Base-by-base conservation (phyloP, 2,797 vertebrate species). In the Pteropus rufus region DNA sequence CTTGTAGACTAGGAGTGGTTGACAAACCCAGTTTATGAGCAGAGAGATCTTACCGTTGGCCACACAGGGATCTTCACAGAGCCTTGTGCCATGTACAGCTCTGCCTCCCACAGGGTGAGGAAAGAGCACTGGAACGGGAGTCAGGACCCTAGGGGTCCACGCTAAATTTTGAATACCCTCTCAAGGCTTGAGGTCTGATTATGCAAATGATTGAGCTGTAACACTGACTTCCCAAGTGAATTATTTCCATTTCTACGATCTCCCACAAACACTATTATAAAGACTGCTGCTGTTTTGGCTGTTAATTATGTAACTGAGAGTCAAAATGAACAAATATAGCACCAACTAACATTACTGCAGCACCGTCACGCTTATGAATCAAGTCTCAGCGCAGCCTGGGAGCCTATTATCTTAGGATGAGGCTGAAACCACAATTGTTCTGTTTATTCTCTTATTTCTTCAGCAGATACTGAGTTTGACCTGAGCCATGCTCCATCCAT, bases 201-300 rank as follows among this genome's bases (percentile, higher is more conserved):
- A 60, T 29, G 29, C 18, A 60, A 75, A 34, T 41, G 75, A 81
- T 54, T 41, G 72, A 41, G 14, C n/a, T 64, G 16, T 80, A 64
- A 79, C 62, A 67, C 49, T 64, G 46, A 75, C 88, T 62, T 91
- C 88, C 49, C 54, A 70, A 91, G 89, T 56, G 62, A 95, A 76
- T 82, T 24, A 62, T 88, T 92, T 95, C 64, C 56, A 34, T 70
- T 89, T 89, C 69, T 90, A 7, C 46, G 23, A 77, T 90, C 52
- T 58, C 79, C 46, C 77, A 44, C 31, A 89, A 89, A 90, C 31
- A 26, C 56, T 77, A 4, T 60, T 80, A 15, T 49, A 18, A 80
- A 93, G 62, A 44, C 49, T 44, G n/a, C 88, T 52, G 67, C 84
- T 4, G 24, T 70, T 84, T 49, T 52, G 85, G 89, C 77, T 77